A percentile compares a stretch with the other conserved stretches of the same genome.
phyloP scores from a whole-genome alignment of 1,140 invertebrate species.

The Sitobion miscanthi region DNA sequence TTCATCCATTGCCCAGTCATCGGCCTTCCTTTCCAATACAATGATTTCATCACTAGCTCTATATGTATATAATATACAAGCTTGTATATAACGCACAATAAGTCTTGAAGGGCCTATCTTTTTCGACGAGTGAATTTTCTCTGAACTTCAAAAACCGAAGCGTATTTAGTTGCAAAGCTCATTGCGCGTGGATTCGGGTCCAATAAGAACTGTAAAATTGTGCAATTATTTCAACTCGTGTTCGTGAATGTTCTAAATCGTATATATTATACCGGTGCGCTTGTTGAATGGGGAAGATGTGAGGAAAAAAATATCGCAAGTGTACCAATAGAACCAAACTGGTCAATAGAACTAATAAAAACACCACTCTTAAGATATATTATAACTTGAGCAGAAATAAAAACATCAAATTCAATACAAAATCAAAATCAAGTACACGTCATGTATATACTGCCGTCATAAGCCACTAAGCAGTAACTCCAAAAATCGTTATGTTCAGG shows the following conservation, averaged over 20 bases:
- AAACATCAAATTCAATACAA: not conserved
- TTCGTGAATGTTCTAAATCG: not conserved
- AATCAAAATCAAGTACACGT: too few species aligned
- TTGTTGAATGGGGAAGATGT: not conserved
- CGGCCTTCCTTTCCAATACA: constrained; percentile 11
- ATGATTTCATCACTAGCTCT: not conserved
- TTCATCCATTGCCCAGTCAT: not conserved
- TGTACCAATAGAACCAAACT: not conserved
- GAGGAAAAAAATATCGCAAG: not conserved
- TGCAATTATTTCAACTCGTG: not conserved
- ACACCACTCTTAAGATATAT: not conserved
- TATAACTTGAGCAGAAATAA: not conserved
- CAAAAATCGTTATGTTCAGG: too few species aligned
- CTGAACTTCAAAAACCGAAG: not conserved
- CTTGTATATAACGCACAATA: not conserved
- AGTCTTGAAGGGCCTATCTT: not conserved
- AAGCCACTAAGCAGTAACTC: too few species aligned
- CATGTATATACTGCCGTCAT: too few species aligned
- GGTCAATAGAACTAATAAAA: not conserved
- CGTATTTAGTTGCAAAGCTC: not conserved
- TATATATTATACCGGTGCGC: not conserved
- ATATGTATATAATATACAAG: not conserved
- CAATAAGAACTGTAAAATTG: not conserved
- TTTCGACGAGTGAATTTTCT: not conserved
- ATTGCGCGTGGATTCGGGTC: not conserved